Evolutionary conservation across 1,140 invertebrate genomes (phyloP), one percentile per base, ranked within the genome.

Genomic region (Brachystomella parvula): DNA sequence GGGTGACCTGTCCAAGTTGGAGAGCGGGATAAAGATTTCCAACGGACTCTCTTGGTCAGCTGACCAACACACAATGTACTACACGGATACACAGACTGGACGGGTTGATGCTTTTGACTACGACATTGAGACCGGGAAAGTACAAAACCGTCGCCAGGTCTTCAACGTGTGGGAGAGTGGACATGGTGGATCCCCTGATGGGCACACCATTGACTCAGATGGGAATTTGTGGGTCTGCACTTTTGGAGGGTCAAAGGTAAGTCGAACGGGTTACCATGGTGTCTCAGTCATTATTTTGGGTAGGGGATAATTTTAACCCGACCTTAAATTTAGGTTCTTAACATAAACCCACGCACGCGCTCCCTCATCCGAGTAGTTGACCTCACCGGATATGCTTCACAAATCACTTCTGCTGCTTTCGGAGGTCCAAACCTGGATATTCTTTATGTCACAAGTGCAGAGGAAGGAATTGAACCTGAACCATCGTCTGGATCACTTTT

Each of bases 21-120:
- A 32, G 57, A 56, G 24, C 82, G 70, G 74, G 1, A 81, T 89
- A 19, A 81, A 30, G 1, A 86, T 92, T 59, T 89, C 88, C 30
- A 94, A 94, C 75, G 91, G 92, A 0, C 75, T 94, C 9, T 84
- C 85, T 15, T 94, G 91, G 91, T 86, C 85, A 68, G 75, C 79
- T 6, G 81, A 84, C 49, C 83, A 85, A 64, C 82, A 83, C 30
- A 84, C 83, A 30, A 84, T 90, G 78, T 91, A 88, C 76, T 90
- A 87, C 74, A 88, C 88, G 1, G 88, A 91, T 75, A 84, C 87
- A 2, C 81, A 83, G 17, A 86, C 86, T 9, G 78, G 78, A 57
- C 79, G 83, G 73, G 81, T 90, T 31, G 81, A 83, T 35, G 81
- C 82, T 32, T 93, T 88, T 74, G 86, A 92, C 75, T 93, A 86